Base-by-base conservation (phyloP, 2,888 invertebrate genomes). In the Sturmia bella region DNA sequence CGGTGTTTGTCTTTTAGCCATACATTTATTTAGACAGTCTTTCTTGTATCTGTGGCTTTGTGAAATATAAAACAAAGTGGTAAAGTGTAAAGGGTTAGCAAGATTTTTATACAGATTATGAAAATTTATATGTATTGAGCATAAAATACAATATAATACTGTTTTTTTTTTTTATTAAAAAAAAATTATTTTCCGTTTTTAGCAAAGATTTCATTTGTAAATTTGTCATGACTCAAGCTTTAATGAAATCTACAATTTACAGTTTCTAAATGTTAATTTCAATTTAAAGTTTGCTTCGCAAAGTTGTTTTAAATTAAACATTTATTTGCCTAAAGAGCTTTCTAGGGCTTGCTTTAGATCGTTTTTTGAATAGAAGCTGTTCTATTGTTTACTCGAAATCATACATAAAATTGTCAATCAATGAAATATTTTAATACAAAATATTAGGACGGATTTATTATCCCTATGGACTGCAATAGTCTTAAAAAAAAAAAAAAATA, bases 391-490 rank as follows among this genome's bases (percentile, higher is more conserved):
- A n/a, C n/a, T n/a, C 32, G 7, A 32, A 32, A 32, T 7, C 9
- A 9, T 27, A 27, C 27, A 32, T 32, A 32, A 32, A 7, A 32
- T 32, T 32, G 9, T 9, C 6, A 32, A 32, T 12, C 12, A 32
- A 32, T 13, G 1, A 39, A 11, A 15, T 43, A 15, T 43, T 43
- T 15, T 15, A 54, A 9, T 27, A 24, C 3, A 41, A 52, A 24
- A 54, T 21, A 43, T 54, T 54, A 68, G 54, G 68, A 68, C 68
- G 68, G 68, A 68, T 68, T 68, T 37, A 54, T 52, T 52, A 39
- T 52, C 24, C 39, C 50, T 66, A 24, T 15, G 21, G 21, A 57
- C 39, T 37, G 9, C 52, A 9, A 37, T 4, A 41, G 41, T 24
- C 24, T 15, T 24, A n/a, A 12, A 54, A 54, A 54, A 52, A 5